Percentiles rank a stretch among this genome's conserved stretches.
phyloP scores from a whole-genome alignment of 2,113 vertebrate genomes.

The Eublepharis macularius region DNA sequence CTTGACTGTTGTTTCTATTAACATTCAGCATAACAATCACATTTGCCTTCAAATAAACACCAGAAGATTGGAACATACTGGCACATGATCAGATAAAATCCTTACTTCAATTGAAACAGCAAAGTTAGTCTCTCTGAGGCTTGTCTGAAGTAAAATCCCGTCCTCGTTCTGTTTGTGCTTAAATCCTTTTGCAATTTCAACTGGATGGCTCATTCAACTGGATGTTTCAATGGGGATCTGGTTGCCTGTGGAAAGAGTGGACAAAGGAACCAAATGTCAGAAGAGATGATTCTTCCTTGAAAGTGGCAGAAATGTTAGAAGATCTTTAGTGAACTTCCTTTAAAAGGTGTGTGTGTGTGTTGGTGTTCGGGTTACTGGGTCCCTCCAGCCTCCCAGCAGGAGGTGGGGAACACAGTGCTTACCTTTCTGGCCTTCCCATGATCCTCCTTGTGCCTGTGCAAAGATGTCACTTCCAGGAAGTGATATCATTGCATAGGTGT shows the following conservation, averaged over 20 bases:
- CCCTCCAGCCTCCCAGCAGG: no score
- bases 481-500: no score
- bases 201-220: not conserved
- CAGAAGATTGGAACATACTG: fast-evolving
- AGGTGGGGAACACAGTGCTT: no score
- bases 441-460: no score
- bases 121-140: constrained; percentile 19
- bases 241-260: not conserved
- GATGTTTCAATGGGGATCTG: not conserved
- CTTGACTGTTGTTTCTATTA: not conserved
- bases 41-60: not conserved
- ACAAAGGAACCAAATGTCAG: not conserved
- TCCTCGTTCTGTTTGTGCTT: not conserved
- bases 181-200: not conserved
- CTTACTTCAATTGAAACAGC: constrained; percentile 20
- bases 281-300: not conserved
- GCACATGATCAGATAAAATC: not conserved
- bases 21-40: not conserved
- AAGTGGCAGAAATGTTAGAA: not conserved
- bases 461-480: no score
- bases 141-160: not conserved
- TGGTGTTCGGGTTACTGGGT: no score
- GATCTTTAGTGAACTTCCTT: not conserved
- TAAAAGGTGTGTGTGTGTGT: not conserved
- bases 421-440: no score